Conservation (phyloP, 2,888 invertebrate species). For the Aleiodes leptofemur region DNA sequence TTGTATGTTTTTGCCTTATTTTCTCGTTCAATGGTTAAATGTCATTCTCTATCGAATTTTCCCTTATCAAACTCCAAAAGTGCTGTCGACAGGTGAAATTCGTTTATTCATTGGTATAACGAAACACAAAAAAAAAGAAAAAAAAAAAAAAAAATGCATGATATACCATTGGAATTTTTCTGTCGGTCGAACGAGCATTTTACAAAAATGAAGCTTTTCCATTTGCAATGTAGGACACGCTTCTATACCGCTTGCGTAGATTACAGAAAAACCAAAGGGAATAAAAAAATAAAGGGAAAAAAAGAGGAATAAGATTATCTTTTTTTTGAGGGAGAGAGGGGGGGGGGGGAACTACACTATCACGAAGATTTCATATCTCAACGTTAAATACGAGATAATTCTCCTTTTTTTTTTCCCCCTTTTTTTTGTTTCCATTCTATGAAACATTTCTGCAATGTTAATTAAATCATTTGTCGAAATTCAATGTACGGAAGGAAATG, state of each 20-base stretch:
- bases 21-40: too few relatives aligned
- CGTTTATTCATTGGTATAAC: background rate
- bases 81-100: slow-evolving; percentile 2
- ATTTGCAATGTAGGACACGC: slow-evolving; percentile 18
- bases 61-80: background rate
- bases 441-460: background rate
- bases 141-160: background rate
- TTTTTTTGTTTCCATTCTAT: background rate
- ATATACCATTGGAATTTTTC: slow-evolving; percentile 15
- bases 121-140: background rate
- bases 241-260: slow-evolving; percentile 16
- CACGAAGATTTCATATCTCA: background rate
- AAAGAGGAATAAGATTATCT: background rate
- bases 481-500: slow-evolving; percentile 1
- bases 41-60: background rate
- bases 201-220: slow-evolving; percentile 23
- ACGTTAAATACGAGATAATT: slow-evolving; percentile 9
- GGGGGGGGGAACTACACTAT: background rate
- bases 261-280: slow-evolving; percentile 16
- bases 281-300: background rate
- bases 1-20: too few relatives aligned
- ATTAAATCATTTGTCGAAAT: slow-evolving; percentile 14
- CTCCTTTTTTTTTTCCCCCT: background rate
- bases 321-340: too few relatives aligned
- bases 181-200: slow-evolving; percentile 16